These are phyloP conservation scores for Trematocara unimaculatum DNA, from an alignment of 2,113 vertebrate genomes.

Conservation along the genomic window DNA sequence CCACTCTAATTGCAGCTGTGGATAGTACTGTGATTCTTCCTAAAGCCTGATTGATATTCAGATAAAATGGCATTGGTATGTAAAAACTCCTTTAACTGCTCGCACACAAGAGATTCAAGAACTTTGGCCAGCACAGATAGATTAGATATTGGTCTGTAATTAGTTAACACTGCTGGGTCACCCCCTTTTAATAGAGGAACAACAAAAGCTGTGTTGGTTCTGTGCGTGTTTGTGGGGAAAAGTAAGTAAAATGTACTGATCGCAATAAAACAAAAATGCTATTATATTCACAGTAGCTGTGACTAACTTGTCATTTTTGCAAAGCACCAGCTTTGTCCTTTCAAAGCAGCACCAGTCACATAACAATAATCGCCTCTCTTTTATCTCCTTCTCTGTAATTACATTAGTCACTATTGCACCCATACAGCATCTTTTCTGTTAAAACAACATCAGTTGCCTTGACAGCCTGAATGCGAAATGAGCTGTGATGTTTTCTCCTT, in stretches of 20 bases:
- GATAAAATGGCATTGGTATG: no score
- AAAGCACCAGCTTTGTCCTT: not conserved
- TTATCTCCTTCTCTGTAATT: slow-evolving; percentile 54
- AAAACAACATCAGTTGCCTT: slow-evolving; percentile 22
- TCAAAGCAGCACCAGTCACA: slow-evolving; percentile 2
- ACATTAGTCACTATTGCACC: slow-evolving; percentile 55
- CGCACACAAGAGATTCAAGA: no score
- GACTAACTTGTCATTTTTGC: not conserved
- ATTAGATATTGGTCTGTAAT: no score
- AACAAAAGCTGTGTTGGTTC: not conserved
- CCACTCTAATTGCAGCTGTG: no score
- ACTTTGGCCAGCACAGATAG: no score
- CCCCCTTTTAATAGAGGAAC: no score
- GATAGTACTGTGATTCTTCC: no score
- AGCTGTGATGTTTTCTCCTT: not conserved
- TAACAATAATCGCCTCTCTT: slow-evolving; percentile 12
- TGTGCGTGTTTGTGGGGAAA: not conserved
- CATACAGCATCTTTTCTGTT: slow-evolving; percentile 5
- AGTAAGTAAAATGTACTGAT: not conserved
- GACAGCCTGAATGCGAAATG: slow-evolving; percentile 21
- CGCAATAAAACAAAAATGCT: not conserved
- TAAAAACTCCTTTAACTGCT: no score
- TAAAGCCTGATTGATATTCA: no score
- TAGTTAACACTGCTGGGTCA: no score
- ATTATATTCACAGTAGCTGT: slow-evolving; percentile 1